Evolutionary conservation across 2,113 vertebrate species (phyloP), one percentile per base, ranked within the genome.

Genomic region (Crypturellus undulatus): DNA sequence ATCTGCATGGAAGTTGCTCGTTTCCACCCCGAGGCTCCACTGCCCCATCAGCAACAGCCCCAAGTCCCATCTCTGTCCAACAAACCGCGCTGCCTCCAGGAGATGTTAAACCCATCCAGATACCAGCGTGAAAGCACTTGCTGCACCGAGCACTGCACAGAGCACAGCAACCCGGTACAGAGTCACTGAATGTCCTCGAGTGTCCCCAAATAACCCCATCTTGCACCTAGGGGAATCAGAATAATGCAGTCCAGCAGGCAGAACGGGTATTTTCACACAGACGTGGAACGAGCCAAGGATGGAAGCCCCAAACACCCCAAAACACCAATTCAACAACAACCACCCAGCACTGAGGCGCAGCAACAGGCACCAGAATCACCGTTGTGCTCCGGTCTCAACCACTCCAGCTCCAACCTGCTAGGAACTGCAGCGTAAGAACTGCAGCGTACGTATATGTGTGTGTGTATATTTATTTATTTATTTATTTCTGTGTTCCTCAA

Each of bases 311-410:
- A 68, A 3, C 45, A 0, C 52, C 3, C 96, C 93, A 97, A 96
- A 86, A 49, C 82, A 32, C 0, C 9, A 71, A 96, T 96, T 97
- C 93, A 96, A 28, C 68, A 69, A 40, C 14, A 97, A 96, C 96
- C 96, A 95, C 86, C 90, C 94, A 56, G 85, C 93, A 93, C 93
- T 96, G 90, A 96, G 73, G 62, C 92, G 3, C 4, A 81, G 15
- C 42, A 40, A 68, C 51, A 28, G 5, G 88, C 88, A 96, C 94
- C 94, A 89, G 90, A 86, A 69, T 92, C 90, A 59, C 94, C 92
- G 87, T 89, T 96, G 94, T 96, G 3, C 1, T 0, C 71, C 58
- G 20, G 14, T 47, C 94, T 62, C 90, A 92, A 28, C 42, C 70
- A 5, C 63, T 60, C 1, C 2, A 49, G 82, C 79, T 59, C 79